Percentiles rank a stretch among this genome's conserved stretches.
Evolutionary conservation across 2,113 vertebrate species (phyloP).

Genomic region (Clarias batrachus): DNA sequence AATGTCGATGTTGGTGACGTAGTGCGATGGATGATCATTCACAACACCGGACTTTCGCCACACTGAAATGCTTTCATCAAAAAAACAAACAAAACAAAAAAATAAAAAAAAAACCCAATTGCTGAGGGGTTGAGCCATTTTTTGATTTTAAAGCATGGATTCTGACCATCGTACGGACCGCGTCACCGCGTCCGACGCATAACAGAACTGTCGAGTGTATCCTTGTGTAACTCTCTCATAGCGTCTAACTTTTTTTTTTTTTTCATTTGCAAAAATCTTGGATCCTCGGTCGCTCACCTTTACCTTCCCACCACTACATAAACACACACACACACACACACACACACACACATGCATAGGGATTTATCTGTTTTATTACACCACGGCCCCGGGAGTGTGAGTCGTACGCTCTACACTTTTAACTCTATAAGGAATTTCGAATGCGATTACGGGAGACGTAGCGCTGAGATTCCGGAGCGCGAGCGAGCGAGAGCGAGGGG

Average conservation of each 20-base stretch:
- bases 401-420: constrained; percentile 21
- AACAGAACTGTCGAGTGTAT: constrained; percentile 23
- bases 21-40: constrained; percentile 53
- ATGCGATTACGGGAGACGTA: neutral
- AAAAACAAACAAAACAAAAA: too few relatives aligned
- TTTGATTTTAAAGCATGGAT: neutral
- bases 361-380: neutral
- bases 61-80: neutral
- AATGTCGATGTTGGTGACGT: constrained; percentile 40
- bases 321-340: neutral
- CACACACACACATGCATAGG: neutral
- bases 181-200: neutral
- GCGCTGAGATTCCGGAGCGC: neutral
- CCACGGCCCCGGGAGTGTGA: neutral
- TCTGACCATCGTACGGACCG: neutral
- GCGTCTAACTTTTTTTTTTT: neutral
- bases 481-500: constrained; percentile 13
- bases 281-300: constrained; percentile 43
- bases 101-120: neutral
- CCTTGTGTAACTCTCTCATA: neutral
- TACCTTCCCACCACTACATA: constrained; percentile 21
- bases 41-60: neutral
- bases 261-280: constrained; percentile 35
- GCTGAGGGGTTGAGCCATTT: constrained; percentile 6
- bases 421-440: constrained; percentile 9